A percentile compares a stretch with the other conserved stretches of the same genome.
phyloP scores from a whole-genome alignment of 2,113 vertebrate genomes.

The Gallinago jamesoni region DNA sequence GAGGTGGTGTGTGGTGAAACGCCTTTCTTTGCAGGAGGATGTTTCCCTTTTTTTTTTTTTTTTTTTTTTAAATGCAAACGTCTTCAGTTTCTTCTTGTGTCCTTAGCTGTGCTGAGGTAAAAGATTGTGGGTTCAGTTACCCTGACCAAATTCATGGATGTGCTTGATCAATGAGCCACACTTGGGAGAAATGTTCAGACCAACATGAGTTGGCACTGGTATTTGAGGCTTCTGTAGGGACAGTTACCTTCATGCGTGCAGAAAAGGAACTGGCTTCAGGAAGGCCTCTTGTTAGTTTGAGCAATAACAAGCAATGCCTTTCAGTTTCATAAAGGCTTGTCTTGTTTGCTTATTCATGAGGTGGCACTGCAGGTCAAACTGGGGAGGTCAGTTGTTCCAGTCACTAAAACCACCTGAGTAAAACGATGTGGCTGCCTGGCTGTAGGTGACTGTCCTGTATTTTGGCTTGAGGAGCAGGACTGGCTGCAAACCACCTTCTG shows the following conservation, averaged over 20 bases:
- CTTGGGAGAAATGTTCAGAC: not conserved
- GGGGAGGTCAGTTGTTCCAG: not conserved
- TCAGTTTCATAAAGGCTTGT: not conserved
- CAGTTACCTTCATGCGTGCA: not conserved
- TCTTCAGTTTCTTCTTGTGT: not conserved
- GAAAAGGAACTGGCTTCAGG: not conserved
- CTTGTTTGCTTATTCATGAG: not conserved
- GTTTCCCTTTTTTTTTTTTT: not conserved
- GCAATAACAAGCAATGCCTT: not conserved
- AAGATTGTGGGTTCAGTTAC: not conserved
- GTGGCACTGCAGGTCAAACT: not conserved
- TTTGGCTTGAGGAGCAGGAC: rapidly evolving
- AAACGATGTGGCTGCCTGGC: rapidly evolving
- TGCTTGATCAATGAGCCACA: rapidly evolving
- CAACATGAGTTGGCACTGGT: rapidly evolving
- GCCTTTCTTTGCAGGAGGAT: not conserved
- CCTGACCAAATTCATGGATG: not conserved
- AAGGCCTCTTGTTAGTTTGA: not conserved
- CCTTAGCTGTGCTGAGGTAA: not conserved
- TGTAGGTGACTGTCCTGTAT: rapidly evolving
- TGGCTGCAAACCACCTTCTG: not conserved
- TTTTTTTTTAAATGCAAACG: not conserved
- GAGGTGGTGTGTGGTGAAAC: rapidly evolving
- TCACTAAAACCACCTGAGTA: rapidly evolving
- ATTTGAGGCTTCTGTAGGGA: not conserved